phyloP scores from a whole-genome alignment of 2,888 invertebrate species.

The Chloromyia formosa region DNA sequence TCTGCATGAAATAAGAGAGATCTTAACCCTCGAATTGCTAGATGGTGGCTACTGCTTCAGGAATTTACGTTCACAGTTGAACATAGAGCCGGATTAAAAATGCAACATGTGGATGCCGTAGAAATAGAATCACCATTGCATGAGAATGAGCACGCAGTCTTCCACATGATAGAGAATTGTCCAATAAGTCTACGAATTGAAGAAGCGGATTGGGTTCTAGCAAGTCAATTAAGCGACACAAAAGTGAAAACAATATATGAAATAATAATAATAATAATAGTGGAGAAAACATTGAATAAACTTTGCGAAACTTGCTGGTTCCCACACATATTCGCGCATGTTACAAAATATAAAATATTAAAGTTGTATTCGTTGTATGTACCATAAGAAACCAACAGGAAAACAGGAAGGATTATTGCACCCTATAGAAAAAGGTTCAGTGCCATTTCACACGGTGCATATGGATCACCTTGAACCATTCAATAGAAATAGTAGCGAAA shows the following conservation, averaged over 20 bases:
- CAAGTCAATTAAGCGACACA: neutral
- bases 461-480: slow-evolving; percentile 24
- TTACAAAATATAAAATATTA: slow-evolving; percentile 59
- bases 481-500: neutral
- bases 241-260: slow-evolving; percentile 4
- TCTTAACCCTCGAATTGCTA: slow-evolving; percentile 53
- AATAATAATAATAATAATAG: slow-evolving; percentile 49
- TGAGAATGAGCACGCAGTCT: neutral
- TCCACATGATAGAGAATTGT: neutral
- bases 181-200: slow-evolving; percentile 45
- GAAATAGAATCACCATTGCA: slow-evolving; percentile 37
- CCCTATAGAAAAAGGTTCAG: neutral
- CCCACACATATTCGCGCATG: slow-evolving; percentile 57
- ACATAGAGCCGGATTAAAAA: slow-evolving; percentile 53
- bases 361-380: slow-evolving; percentile 54
- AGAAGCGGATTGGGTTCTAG: slow-evolving; percentile 51
- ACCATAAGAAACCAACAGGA: slow-evolving; percentile 54
- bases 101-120: slow-evolving; percentile 54
- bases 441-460: slow-evolving; percentile 17
- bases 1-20: slow-evolving; percentile 48
- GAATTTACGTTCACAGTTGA: slow-evolving; percentile 55
- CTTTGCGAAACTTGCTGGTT: slow-evolving; percentile 59
- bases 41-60: slow-evolving; percentile 56
- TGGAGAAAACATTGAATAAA: slow-evolving; percentile 52
- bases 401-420: slow-evolving; percentile 53